phyloP scores from a whole-genome alignment of 30 jellyfish, hydroid and myxozoan genomes.

The Pseudorhiza aurosa region DNA sequence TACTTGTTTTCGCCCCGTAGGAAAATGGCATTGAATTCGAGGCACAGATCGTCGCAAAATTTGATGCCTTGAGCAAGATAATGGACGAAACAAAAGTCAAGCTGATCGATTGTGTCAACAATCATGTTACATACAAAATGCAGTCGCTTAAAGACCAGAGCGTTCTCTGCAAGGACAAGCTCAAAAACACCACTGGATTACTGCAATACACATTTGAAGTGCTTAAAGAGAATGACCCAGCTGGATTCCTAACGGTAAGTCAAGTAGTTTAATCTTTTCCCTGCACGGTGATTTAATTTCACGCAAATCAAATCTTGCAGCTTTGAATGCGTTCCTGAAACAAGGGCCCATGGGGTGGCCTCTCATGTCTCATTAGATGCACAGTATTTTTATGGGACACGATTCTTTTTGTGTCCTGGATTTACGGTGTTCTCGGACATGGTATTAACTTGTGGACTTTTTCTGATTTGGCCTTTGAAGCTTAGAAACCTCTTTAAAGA shows the following conservation, averaged over 20 bases:
- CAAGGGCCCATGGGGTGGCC: no score
- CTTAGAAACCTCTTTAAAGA: no score
- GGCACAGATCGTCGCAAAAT: conserved; percentile 93
- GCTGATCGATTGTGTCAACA: conserved; percentile 52
- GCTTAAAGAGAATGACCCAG: conserved; percentile 83
- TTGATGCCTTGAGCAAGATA: conserved; percentile 58
- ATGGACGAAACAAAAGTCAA: conserved; percentile 67
- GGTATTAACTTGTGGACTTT: no score
- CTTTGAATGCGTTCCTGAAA: no score
- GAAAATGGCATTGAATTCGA: conserved; percentile 93
- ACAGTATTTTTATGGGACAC: no score
- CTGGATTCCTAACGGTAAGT: conserved; percentile 77
- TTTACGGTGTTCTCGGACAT: no score
- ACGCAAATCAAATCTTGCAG: no score
- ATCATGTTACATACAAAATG: conserved; percentile 26
- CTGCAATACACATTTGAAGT: conserved; percentile 85
- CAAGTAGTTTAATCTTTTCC: background rate
- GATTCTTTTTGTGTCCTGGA: no score
- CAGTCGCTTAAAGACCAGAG: conserved; percentile 68
- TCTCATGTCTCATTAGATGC: no score
- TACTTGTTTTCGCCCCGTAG: conserved; percentile 26
- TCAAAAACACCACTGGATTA: conserved; percentile 64
- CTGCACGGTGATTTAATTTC: background rate
- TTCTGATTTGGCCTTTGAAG: no score
- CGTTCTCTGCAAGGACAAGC: conserved; percentile 25